Base-by-base conservation (phyloP, 2,888 invertebrate species). In the Sympetrum striolatum region DNA sequence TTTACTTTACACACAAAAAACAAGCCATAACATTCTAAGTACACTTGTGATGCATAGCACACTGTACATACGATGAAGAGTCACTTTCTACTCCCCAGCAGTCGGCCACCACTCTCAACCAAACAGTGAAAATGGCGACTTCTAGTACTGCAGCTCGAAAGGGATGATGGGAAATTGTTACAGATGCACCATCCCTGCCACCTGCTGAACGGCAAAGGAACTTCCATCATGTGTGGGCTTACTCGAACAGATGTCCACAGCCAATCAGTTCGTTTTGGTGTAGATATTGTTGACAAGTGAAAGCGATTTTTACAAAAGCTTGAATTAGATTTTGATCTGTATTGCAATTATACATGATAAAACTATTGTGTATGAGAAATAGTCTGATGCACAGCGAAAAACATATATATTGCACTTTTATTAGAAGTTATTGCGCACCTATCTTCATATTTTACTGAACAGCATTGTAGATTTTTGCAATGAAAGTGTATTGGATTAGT, bases 51-150 rank as follows among this genome's bases (percentile, higher is more conserved):
- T 81, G 80, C 91, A 91, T 91, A 90, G 90, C 91, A 25, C 86
- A 86, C 86, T 86, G 86, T 86, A 86, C 86, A 60, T 86, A 64
- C 60, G 60, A 86, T 64, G 60, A 22, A 86, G 73, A 73, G 86
- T 86, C 86, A 86, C 86, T 86, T 60, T 60, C 86, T 37, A 37
- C 86, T 37, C 86, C 86, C 22, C 60, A 35, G 86, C 86, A 53
- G 86, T 86, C 86, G 53, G 86, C 86, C 80, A 90, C 90, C 91
- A 91, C 91, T 91, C 90, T 90, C 91, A 86, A 91, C 90, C 91
- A 90, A 90, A 91, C 91, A 91, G 90, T 80, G 90, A 92, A 92
- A 91, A 92, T 92, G 92, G 92, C 92, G 91, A 91, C 90, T 90
- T 90, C 91, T 60, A 58, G 90, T 90, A 80, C 91, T 86, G 86